Conservation (phyloP, 1,140 invertebrate species). For the Macrostomum lignano region DNA sequence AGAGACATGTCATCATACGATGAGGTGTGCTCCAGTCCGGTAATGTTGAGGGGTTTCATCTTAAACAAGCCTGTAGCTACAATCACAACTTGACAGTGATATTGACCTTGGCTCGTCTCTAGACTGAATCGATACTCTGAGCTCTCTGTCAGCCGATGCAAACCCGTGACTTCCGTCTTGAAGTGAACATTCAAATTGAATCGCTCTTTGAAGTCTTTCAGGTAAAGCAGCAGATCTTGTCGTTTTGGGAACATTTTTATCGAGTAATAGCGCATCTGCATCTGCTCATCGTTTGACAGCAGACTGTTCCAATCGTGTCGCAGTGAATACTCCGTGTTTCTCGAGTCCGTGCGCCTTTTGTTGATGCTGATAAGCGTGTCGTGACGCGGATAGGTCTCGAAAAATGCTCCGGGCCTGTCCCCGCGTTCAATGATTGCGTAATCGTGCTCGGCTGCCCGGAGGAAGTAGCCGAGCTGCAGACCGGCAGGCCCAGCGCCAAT, state of each 20-base stretch:
- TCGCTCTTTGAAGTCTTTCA: background rate
- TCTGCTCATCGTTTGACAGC: conserved; percentile 19
- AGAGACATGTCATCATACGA: conserved; percentile 23
- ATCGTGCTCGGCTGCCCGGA: conserved; percentile 17
- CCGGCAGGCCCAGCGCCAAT: conserved; percentile 29
- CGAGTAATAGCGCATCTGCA: conserved; percentile 21
- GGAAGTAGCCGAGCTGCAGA: conserved; percentile 27
- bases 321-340: conserved; percentile 29
- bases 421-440: conserved; percentile 27
- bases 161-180: too few relatives aligned
- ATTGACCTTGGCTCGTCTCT: too few relatives aligned
- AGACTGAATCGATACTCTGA: too few relatives aligned
- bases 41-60: conserved; percentile 17
- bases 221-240: conserved; percentile 10
- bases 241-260: conserved; percentile 26
- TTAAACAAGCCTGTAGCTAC: conserved; percentile 24
- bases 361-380: conserved; percentile 30
- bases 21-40: conserved; percentile 16
- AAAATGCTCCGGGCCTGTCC: too few relatives aligned
- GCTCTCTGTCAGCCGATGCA: too few relatives aligned
- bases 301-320: conserved; percentile 32
- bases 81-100: conserved; percentile 17
- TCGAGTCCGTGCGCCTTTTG: conserved; percentile 27
- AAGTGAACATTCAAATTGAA: too few relatives aligned
- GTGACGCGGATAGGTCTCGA: conserved; percentile 27